These are phyloP conservation scores for Pammene fasciana DNA, from an alignment of 2,888 invertebrate species.

Conservation along the genomic window DNA sequence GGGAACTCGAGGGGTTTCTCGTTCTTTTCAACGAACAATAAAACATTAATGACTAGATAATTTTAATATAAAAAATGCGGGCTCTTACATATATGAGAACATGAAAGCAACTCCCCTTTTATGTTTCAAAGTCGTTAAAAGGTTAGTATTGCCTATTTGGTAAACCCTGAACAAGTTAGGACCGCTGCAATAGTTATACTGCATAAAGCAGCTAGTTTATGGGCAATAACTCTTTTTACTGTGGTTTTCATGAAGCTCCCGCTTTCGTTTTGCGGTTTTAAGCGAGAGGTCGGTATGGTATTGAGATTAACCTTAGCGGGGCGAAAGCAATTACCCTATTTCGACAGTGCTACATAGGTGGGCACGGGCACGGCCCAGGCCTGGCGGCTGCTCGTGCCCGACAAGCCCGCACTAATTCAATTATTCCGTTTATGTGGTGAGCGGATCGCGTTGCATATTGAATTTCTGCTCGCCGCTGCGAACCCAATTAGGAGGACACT, in stretches of 20 bases:
- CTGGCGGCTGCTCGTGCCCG: constrained; percentile 60
- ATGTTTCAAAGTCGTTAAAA: constrained; percentile 48
- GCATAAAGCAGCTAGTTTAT: constrained; percentile 44
- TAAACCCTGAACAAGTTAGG: constrained; percentile 25
- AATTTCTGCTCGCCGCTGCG: constrained; percentile 64
- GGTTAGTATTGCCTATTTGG: constrained; percentile 26
- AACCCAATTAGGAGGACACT: constrained; percentile 79
- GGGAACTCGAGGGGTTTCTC: not conserved
- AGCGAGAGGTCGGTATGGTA: constrained; percentile 30
- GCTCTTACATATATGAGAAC: constrained; percentile 44
- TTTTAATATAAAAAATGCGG: constrained; percentile 43
- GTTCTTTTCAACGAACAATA: constrained; percentile 22
- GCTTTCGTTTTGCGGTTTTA: constrained; percentile 34
- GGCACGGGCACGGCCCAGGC: constrained; percentile 51
- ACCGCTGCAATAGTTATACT: constrained; percentile 39
- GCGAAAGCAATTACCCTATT: constrained; percentile 45
- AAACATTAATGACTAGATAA: constrained; percentile 26
- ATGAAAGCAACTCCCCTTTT: constrained; percentile 48
- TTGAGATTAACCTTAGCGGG: constrained; percentile 18
- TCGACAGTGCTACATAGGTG: constrained; percentile 58
- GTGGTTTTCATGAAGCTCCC: constrained; percentile 28
- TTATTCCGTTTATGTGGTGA: constrained; percentile 77
- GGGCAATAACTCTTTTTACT: constrained; percentile 45
- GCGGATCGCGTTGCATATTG: constrained; percentile 77
- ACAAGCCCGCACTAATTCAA: constrained; percentile 75